Evolutionary conservation across 2,888 invertebrate species (phyloP), one percentile per base, ranked within the genome.

Genomic region (Cheilosia vulpina): DNA sequence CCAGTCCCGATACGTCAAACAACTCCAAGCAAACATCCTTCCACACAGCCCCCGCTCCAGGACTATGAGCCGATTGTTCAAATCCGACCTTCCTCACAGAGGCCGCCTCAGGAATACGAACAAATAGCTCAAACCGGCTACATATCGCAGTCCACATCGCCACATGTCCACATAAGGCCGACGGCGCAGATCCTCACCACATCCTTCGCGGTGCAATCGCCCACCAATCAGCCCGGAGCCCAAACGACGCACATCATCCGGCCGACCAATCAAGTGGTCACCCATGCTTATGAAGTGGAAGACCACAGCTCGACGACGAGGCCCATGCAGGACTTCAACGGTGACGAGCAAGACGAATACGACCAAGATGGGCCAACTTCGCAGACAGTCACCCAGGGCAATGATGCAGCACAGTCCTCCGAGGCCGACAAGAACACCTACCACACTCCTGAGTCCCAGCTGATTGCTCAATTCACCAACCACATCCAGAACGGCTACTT

Each of bases 391-490:
- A 71, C 63, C n/a, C 79, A 79, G 43, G 21, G 34, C 11, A 69
- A 68, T 31, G 52, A 69, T 1, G 19, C 13, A n/a, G 2, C 53
- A 2, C 83, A 73, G 38, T 55, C 84, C 2, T 45, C 85, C 9
- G 75, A 81, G 50, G 17, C 55, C 4, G 72, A 81, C 0, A 71
- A 77, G 31, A 76, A 77, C 13, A 60, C 71, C n/a, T 77, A 50
- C 52, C 80, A 76, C 9, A 81, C 85, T 1, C 81, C 85, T 1
- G 85, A 81, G 13, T 77, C 85, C 0, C 76, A 81, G 45, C 45
- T 85, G 2, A 85, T 85, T 3, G 85, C 85, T n/a, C 81, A 85
- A 19, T 68, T 85, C 1, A 77, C 85, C 11, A 71, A 77, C 5
- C 71, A 66, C 13, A 66, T 85, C 21, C 66, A 81, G 21, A 81